Evolutionary conservation across 2,888 invertebrate genomes (phyloP).

Genomic region (Choreutis nemorana): DNA sequence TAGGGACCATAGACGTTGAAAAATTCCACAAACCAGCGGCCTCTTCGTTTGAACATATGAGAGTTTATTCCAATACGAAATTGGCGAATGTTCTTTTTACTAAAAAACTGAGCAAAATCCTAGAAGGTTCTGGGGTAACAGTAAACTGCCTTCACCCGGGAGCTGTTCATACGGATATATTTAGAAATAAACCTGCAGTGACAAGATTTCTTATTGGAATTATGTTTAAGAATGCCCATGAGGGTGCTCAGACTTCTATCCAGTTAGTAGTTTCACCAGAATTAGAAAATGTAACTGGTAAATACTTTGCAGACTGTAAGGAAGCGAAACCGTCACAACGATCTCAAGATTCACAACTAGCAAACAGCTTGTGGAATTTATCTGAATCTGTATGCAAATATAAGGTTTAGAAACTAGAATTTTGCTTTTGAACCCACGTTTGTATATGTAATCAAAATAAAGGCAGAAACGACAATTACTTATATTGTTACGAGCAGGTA

Average conservation of each 20-base stretch:
- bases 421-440: no score
- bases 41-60: conserved; percentile 49
- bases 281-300: conserved; percentile 71
- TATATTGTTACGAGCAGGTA: no score
- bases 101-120: conserved; percentile 69
- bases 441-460: no score
- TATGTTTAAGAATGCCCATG: conserved; percentile 70
- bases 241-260: conserved; percentile 80
- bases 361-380: conserved; percentile 80
- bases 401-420: no score
- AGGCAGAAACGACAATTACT: no score
- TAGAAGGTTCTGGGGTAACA: conserved; percentile 71
- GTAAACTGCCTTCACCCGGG: conserved; percentile 86
- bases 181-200: conserved; percentile 72
- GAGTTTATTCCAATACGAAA: conserved; percentile 72
- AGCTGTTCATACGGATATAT: conserved; percentile 78
- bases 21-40: conserved; percentile 72
- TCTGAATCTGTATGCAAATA: no score
- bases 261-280: conserved; percentile 75
- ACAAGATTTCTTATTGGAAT: conserved; percentile 65
- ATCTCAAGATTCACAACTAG: conserved; percentile 69
- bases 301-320: conserved; percentile 78
- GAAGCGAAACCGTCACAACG: conserved; percentile 60
- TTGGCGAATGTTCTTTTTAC: conserved; percentile 78
- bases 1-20: conserved; percentile 71